A percentile compares a stretch with the other conserved stretches of the same genome.
Conservation (phyloP, 2,113 vertebrate genomes). For the Aptenodytes patagonicus region DNA sequence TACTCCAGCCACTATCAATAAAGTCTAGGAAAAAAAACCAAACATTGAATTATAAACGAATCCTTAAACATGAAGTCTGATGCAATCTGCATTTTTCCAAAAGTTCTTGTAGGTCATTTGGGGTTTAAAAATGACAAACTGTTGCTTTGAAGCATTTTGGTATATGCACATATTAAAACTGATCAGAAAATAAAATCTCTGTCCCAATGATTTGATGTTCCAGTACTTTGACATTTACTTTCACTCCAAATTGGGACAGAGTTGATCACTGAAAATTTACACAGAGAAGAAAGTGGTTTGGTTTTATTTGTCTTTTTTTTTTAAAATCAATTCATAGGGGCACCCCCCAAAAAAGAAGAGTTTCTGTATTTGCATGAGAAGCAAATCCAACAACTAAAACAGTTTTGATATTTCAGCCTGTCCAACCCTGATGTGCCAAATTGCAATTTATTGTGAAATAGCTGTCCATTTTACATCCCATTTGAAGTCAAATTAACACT, state of each 20-base stretch:
- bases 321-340: not conserved
- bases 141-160: not conserved
- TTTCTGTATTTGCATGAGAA: not conserved
- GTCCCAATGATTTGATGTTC: not conserved
- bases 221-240: not conserved
- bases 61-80: not conserved
- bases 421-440: not conserved
- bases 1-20: not conserved
- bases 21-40: not conserved
- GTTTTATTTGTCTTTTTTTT: not conserved
- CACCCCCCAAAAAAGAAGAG: not conserved
- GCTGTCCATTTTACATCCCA: not conserved
- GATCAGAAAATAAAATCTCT: not conserved
- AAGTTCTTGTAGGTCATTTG: not conserved
- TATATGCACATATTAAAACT: not conserved
- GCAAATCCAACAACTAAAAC: not conserved
- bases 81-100: not conserved
- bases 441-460: not conserved
- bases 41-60: not conserved
- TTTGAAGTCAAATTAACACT: slow-evolving; percentile 15
- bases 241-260: not conserved
- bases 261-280: not conserved
- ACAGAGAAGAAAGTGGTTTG: not conserved
- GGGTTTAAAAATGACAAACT: not conserved
- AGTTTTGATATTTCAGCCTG: not conserved